Percentiles rank a stretch among this genome's conserved stretches.
Evolutionary conservation across 2,113 vertebrate genomes (phyloP).

Genomic region (human (Homo sapiens)): DNA sequence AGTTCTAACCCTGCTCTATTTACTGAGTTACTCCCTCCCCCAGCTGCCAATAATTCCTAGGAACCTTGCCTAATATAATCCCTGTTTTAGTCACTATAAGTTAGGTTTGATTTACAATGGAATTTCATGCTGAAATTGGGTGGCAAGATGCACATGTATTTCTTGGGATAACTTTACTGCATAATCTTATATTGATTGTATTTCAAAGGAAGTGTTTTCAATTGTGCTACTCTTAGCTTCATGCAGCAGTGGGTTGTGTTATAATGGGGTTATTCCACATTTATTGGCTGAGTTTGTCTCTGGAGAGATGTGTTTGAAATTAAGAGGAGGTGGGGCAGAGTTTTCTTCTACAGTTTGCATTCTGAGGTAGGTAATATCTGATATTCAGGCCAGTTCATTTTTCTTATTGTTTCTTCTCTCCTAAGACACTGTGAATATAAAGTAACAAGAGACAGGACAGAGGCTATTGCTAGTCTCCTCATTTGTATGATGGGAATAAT

Average conservation of each 20-base stretch:
- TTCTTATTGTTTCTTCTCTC: slow-evolving; percentile 2
- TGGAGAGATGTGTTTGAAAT: slow-evolving; percentile 45
- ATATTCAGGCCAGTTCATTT: neutral
- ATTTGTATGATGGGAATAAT: neutral
- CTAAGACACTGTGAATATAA: neutral
- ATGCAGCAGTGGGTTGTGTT: neutral
- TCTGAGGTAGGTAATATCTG: neutral
- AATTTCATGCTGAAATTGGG: slow-evolving; percentile 40
- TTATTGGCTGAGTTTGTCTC: slow-evolving; percentile 44
- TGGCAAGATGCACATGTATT: neutral
- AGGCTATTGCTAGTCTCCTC: neutral
- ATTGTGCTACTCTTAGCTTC: neutral
- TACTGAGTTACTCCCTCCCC: neutral
- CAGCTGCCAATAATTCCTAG: neutral
- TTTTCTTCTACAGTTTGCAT: slow-evolving; percentile 41
- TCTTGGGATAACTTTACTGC: slow-evolving; percentile 20
- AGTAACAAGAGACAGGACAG: neutral
- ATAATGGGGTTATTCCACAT: neutral
- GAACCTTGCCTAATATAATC: neutral
- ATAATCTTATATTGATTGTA: slow-evolving; percentile 53
- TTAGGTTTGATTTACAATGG: slow-evolving; percentile 29
- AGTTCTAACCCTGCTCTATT: neutral
- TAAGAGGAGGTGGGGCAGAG: neutral
- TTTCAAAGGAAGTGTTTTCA: slow-evolving; percentile 44
- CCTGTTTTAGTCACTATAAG: slow-evolving; percentile 22